Base-by-base conservation (phyloP, 2,888 invertebrate species). In the Lasius platythorax region DNA sequence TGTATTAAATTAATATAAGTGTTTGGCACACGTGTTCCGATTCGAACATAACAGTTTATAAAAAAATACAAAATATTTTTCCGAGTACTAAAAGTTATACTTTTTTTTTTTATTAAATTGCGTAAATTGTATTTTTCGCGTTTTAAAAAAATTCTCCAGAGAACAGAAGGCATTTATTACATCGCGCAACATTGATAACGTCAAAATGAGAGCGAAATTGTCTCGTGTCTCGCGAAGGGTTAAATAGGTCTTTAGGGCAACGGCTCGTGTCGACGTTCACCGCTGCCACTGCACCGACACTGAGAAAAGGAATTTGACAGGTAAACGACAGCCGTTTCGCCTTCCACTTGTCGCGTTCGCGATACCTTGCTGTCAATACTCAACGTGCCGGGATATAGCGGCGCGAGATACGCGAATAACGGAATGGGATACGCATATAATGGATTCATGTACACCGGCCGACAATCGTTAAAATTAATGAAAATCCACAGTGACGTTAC, bases 271-370 rank as follows among this genome's bases (percentile, higher is more conserved):
- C 61, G 70, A 70, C 12, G 46, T 70, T 78, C 53, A 28, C 28
- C n/a, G 40, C 40, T 12, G 67, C 11, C n/a, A 40, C 56, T 46
- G 79, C 70, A 70, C 46, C 37, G 18, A n/a, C 46, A 46, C 15
- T 8, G 18, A 50, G 61, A 33, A 72, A 70, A 68, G 43, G 46
- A 46, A 81, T 81, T 61, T 66, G 79, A 81, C 70, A 79, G 58
- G 33, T 70, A 79, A 79, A 79, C 61, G 61, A 70, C 79, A 79
- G 70, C 72, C 40, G 12, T 78, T 56, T 56, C 67, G 40, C 53
- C 79, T 70, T 70, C 33, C 46, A 70, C 46, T 33, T 61, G 46
- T 61, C 61, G 23, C 12, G 4, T n/a, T n/a, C 67, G 33, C 23
- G 72, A 79, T 70, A 79, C 8, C 43, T 61, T 4, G 23, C 28